A percentile compares a stretch with the other conserved stretches of the same genome.
Conservation (phyloP, 2,113 vertebrate genomes). For the Phrynocephalus versicolor region DNA sequence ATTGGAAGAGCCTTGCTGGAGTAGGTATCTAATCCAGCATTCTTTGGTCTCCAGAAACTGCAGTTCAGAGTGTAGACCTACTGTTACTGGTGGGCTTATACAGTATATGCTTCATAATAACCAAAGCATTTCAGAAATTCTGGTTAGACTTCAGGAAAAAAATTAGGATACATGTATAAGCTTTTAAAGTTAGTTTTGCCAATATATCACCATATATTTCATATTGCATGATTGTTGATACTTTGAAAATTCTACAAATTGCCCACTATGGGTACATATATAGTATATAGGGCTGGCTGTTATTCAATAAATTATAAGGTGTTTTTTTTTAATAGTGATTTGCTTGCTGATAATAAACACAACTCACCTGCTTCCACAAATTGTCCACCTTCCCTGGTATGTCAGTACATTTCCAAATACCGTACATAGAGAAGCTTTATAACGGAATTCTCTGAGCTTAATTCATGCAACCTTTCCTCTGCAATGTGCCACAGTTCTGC, state of each 20-base stretch:
- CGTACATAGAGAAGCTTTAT: background rate
- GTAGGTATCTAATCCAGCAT: no score
- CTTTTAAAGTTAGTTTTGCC: background rate
- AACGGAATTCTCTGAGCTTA: background rate
- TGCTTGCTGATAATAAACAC: background rate
- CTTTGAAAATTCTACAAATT: background rate
- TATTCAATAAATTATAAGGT: no score
- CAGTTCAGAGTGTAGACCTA: no score
- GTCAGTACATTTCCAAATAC: background rate
- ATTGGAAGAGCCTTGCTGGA: no score
- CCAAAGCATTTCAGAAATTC: no score
- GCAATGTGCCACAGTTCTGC: background rate
- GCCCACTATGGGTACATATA: background rate
- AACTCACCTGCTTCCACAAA: background rate
- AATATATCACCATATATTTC: background rate
- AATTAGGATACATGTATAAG: background rate
- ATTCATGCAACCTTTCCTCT: slow-evolving; percentile 14
- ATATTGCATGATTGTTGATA: background rate
- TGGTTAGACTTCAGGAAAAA: no score
- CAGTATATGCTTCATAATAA: no score
- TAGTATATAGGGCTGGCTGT: no score
- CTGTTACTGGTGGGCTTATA: no score
- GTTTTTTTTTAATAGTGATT: no score
- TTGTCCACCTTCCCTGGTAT: background rate
- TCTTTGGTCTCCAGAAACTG: no score